Evolutionary conservation across 1,140 invertebrate genomes (phyloP), one percentile per base, ranked within the genome.

Genomic region (Thrips palmi): DNA sequence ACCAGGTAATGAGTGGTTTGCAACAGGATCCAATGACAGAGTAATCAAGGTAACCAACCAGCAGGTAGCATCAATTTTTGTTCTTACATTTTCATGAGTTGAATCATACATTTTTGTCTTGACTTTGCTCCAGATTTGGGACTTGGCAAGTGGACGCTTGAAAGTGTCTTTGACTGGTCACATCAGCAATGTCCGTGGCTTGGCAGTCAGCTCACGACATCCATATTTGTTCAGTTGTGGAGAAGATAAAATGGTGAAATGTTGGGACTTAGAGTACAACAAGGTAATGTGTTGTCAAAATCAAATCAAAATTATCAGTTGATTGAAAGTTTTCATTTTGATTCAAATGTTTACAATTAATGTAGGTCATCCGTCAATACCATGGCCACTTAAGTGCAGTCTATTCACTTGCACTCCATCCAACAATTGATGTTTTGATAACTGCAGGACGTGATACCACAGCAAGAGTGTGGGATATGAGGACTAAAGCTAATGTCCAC

Each of bases 181-280:
- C 54, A 92, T 99, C 14, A 96, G 89, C 56, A 85, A 85, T 31
- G 96, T 99, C 0, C 67, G 96, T 55, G 96, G 93, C 6, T 62
- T 99, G 4, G 85, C 84, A 36, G 84, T 99, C 18, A 97, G 91
- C 43, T 52, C 77, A 1, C 64, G 91, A 45, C 94, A 99, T 65
- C 96, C 96, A 7, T 99, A 98, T 59, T 62, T 99, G 15, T 99
- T 99, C 60, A 96, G 89, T 48, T 96, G 89, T 62, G 94, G 93
- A 17, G 96, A 99, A 69, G 96, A 99, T 62, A 76, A 96, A 52
- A 91, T 96, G 64, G 94, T 99, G 0, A 97, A 97, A 65, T 99
- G 94, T 57, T 99, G 94, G 94, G 94, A 99, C 64, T 67, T 99
- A 8, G 94, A 99, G 59, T 92, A 97, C 45, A 99, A 98, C 56